Evolutionary conservation across 2,888 invertebrate genomes (phyloP).

Genomic region (Agrotis segetum): DNA sequence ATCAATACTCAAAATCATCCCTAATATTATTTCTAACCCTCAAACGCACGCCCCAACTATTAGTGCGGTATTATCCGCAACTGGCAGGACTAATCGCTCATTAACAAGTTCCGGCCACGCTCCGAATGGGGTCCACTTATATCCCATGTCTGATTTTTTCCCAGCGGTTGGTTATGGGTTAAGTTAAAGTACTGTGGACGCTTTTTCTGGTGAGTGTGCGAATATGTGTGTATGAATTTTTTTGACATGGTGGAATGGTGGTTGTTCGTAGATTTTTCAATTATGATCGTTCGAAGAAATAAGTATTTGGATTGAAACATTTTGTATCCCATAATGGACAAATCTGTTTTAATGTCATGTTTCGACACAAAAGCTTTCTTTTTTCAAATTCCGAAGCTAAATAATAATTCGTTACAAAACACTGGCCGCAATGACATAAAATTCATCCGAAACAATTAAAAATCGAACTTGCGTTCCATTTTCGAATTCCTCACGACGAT

Average conservation of each 20-base stretch:
- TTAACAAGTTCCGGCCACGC: slow-evolving; percentile 86
- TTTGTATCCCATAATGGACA: not conserved
- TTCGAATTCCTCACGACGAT: slow-evolving; percentile 83
- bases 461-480: slow-evolving; percentile 86
- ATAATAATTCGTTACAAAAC: slow-evolving; percentile 74
- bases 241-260: not conserved
- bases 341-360: slow-evolving; percentile 8
- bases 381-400: slow-evolving; percentile 76
- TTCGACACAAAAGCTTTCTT: slow-evolving; percentile 30
- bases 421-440: slow-evolving; percentile 75
- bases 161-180: slow-evolving; percentile 57
- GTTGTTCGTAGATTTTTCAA: not conserved
- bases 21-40: slow-evolving; percentile 70
- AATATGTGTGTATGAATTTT: slow-evolving; percentile 9
- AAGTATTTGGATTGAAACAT: not conserved
- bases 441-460: slow-evolving; percentile 87
- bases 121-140: slow-evolving; percentile 65
- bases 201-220: slow-evolving; percentile 35
- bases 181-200: slow-evolving; percentile 33
- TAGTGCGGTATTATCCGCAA: slow-evolving; percentile 87
- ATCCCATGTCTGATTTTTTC: slow-evolving; percentile 62
- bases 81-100: slow-evolving; percentile 90
- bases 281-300: not conserved
- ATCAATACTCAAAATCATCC: slow-evolving; percentile 63
- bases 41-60: slow-evolving; percentile 83